These are phyloP conservation scores for Craniophora ligustri DNA, from an alignment of 2,888 invertebrate genomes.

Conservation along the genomic window DNA sequence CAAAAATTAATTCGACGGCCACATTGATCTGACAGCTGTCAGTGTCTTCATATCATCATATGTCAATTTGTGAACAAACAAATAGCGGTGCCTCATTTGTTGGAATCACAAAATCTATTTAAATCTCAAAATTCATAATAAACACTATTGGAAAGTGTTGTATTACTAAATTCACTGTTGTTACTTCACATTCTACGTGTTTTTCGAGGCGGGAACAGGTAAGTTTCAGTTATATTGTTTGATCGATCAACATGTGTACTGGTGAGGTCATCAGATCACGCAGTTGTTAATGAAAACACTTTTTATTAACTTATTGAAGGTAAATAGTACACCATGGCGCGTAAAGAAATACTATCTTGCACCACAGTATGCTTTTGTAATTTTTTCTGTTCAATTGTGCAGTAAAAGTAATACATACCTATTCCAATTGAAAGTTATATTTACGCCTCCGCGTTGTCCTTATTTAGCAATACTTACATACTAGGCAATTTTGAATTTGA, in stretches of 20 bases:
- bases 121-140: background rate
- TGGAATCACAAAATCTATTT: constrained; percentile 11
- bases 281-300: too few relatives aligned
- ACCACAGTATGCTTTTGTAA: too few relatives aligned
- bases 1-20: too few relatives aligned
- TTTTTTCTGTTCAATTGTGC: too few relatives aligned
- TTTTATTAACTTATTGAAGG: too few relatives aligned
- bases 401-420: too few relatives aligned
- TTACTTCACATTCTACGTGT: background rate
- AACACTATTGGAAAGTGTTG: constrained; percentile 9
- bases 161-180: constrained; percentile 11
- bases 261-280: constrained; percentile 53
- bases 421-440: too few relatives aligned
- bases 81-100: constrained; percentile 26
- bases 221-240: constrained; percentile 25
- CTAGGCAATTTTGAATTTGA: background rate
- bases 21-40: too few relatives aligned
- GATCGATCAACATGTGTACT: constrained; percentile 44
- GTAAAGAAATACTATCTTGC: too few relatives aligned
- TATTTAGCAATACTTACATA: background rate
- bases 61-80: constrained; percentile 33
- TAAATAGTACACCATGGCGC: too few relatives aligned
- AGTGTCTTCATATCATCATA: constrained; percentile 9
- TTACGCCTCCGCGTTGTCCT: constrained; percentile 6
- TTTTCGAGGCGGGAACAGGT: constrained; percentile 21